Base-by-base conservation (phyloP, 2,888 invertebrate species). In the Harpalus rubripes region DNA sequence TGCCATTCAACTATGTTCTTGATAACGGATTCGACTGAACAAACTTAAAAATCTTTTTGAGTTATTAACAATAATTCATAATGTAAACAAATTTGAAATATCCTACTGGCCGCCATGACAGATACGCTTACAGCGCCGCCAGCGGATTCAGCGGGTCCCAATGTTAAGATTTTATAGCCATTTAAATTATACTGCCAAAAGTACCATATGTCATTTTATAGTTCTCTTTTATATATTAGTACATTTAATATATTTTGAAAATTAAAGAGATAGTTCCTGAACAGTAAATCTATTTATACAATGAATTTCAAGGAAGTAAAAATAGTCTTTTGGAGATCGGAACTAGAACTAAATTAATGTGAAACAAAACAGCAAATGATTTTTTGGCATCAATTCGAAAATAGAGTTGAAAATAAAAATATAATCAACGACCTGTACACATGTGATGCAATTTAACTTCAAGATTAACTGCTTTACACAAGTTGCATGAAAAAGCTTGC, bases 321-420 rank as follows among this genome's bases (percentile, higher is more conserved):
- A 63, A 63, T 63, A 63, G 63, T 2, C 12, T 12, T 68, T 39
- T 15, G 5, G 3, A 12, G 15, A 68, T 26, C 15, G 15, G 68
- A 15, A 68, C 15, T 39, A 68, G 68, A 15, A 68, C 15, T 39
- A 68, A 39, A 68, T 39, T 32, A 39, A 68, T 39, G 32, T n/a
- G 68, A 68, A 68, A 39, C 32, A 68, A 32, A 68, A 68, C 39
- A 32, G 15, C 15, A 15, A 39, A 15, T 68, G 32, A n/a, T 18
- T 44, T 16, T n/a, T 74, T 74, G 72, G 72, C 72, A 74, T 15
- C 72, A 41, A 44, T 44, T 74, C 16, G 44, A 74, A 74, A 44
- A 74, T 44, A 44, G 18, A 52, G 41, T 44, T 74, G 26, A 32
- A 39, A 68, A 32, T 32, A 32, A 68, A 74, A 74, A 16, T 7